phyloP scores from a whole-genome alignment of 2,113 vertebrate genomes.

The Boulengeromyrus knoepffleri region DNA sequence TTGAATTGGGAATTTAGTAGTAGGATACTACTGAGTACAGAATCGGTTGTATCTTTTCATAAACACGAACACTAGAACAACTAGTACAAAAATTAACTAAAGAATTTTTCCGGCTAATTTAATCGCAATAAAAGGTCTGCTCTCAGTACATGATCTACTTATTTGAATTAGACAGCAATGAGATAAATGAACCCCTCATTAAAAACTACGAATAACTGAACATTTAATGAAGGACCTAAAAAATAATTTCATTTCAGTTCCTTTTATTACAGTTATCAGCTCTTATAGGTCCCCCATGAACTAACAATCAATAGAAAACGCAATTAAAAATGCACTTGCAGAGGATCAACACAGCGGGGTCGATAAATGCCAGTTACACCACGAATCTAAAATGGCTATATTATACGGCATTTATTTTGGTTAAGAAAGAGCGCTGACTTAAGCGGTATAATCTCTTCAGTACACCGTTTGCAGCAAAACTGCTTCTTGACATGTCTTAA shows the following conservation, averaged over 20 bases:
- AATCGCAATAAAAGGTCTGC: background rate
- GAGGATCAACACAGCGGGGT: background rate
- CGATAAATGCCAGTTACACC: background rate
- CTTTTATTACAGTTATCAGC: background rate
- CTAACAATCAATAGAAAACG: background rate
- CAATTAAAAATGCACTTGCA: background rate
- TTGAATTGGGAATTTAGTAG: background rate
- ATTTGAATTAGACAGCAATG: background rate
- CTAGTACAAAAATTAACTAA: background rate
- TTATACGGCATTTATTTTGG: background rate
- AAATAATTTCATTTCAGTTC: background rate
- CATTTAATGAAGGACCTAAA: background rate
- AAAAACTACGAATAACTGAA: background rate
- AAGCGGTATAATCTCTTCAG: background rate
- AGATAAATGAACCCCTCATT: background rate
- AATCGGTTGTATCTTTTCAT: background rate
- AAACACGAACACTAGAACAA: background rate
- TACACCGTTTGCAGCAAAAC: background rate
- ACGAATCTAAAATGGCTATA: background rate
- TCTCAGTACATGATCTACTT: background rate
- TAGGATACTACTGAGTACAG: background rate
- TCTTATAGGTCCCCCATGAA: background rate
- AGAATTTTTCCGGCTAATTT: background rate
- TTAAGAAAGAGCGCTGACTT: background rate
- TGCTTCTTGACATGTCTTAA: constrained; percentile 2